Base-by-base conservation (phyloP, 2,888 invertebrate species). In the Plagodis pulveraria region DNA sequence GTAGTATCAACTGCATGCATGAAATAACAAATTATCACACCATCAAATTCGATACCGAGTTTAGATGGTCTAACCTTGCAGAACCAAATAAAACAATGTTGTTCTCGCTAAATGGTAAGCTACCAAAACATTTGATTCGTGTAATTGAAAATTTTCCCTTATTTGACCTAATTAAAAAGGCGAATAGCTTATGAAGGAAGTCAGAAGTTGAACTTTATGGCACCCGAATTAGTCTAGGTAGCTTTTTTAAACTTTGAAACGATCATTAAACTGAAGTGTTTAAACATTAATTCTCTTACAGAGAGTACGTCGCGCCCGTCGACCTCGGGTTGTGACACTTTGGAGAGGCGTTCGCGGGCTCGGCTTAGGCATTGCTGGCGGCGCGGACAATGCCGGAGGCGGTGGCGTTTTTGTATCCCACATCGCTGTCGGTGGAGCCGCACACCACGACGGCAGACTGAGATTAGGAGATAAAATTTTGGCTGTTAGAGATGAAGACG, bases 391-490 rank as follows among this genome's bases (percentile, higher is more conserved):
- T 47, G 91, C 90, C 11, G 91, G 91, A 0, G 92, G 92, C n/a
- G 91, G 84, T 9, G 91, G 92, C 42, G 87, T 93, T 53, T 93
- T 93, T 63, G 87, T 93, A 56, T 93, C 93, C 36, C 93, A 93
- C 71, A 91, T 93, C 59, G 91, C 93, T 6, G 86, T 85, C 10
- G 93, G 92, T 34, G 93, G 93, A 0, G 93, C 93, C 0, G 93
- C 93, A 1, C 90, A 91, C 59, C 86, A 89, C 58, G 91, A 91
- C 50, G 90, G 92, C 62, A 86, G 91, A 81, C 80, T 93, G 67
- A 84, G 88, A 70, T 72, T 93, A 76, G 93, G 93, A 61, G 93
- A 93, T 83, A 90, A 91, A 76, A 91, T 93, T 76, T 78, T 93
- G 70, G 93, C 93, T 67, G 93, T 93, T 40, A 87, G 90, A 66